These are phyloP conservation scores for Pelagia noctiluca DNA, from an alignment of 30 jellyfish, hydroid and myxozoan species.

Conservation along the genomic window DNA sequence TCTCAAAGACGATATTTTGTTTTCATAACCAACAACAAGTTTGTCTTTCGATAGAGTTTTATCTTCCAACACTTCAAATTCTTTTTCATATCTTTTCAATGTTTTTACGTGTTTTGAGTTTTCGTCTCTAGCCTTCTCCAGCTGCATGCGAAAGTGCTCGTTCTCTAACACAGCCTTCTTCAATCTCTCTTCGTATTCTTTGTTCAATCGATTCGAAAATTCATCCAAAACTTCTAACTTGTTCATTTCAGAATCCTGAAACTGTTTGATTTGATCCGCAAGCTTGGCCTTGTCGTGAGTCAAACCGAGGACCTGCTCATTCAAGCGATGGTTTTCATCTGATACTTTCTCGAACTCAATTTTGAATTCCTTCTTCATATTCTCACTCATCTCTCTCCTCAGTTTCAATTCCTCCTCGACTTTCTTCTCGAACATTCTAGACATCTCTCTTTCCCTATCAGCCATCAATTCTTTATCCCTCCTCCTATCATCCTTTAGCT, in stretches of 20 bases:
- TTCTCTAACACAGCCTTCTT: slow-evolving; percentile 63
- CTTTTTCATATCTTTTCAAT: slow-evolving; percentile 46
- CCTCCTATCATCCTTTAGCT: slow-evolving; percentile 54
- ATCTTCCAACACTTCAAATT: slow-evolving; percentile 52
- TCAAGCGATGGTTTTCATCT: slow-evolving; percentile 71
- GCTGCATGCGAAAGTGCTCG: slow-evolving; percentile 54
- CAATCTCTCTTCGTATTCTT: slow-evolving; percentile 85
- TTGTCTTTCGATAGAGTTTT: slow-evolving; percentile 50
- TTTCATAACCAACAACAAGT: slow-evolving; percentile 53
- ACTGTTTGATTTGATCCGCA: slow-evolving; percentile 54
- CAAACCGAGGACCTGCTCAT: slow-evolving; percentile 58
- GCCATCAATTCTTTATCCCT: slow-evolving; percentile 42
- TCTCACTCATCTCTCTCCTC: slow-evolving; percentile 40
- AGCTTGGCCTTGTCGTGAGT: slow-evolving; percentile 67
- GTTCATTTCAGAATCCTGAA: slow-evolving; percentile 31
- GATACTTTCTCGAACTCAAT: slow-evolving; percentile 54
- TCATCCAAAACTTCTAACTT: slow-evolving; percentile 59
- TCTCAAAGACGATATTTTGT: slow-evolving; percentile 54
- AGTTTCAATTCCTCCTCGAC: slow-evolving; percentile 53
- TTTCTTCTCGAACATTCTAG: background rate
- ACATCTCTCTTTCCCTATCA: slow-evolving; percentile 22
- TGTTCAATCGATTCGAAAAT: slow-evolving; percentile 42
- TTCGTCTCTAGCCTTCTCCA: slow-evolving; percentile 41
- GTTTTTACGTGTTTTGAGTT: slow-evolving; percentile 41
- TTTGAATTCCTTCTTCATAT: slow-evolving; percentile 59